A percentile compares a stretch with the other conserved stretches of the same genome.
phyloP scores from a whole-genome alignment of 2,797 vertebrate genomes.

The Myripristis murdjan region DNA sequence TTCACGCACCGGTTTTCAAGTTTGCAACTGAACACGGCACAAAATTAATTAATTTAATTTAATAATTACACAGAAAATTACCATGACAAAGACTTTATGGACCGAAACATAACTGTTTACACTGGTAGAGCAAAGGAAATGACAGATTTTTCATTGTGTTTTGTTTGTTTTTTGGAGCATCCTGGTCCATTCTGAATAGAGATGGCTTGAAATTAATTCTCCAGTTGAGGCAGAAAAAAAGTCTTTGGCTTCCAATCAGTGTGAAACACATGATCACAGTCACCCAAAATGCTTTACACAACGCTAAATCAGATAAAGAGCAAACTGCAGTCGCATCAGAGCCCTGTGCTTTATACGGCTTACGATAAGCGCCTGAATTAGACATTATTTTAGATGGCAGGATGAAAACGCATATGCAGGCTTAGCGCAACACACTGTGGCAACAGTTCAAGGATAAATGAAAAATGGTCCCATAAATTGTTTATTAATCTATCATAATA shows the following conservation, averaged over 20 bases:
- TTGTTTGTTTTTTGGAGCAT: neutral
- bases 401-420: constrained; percentile 38
- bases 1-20: constrained; percentile 17
- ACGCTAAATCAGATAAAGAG: constrained; percentile 11
- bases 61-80: constrained; percentile 12
- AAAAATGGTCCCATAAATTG: constrained; percentile 46
- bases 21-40: constrained; percentile 21
- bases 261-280: constrained; percentile 2
- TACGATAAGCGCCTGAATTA: constrained; percentile 26
- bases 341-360: constrained; percentile 30
- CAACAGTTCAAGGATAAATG: constrained; percentile 45
- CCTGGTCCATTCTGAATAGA: neutral
- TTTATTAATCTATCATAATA: constrained; percentile 56
- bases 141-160: neutral
- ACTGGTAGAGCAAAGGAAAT: constrained; percentile 21
- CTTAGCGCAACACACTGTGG: constrained; percentile 38
- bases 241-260: neutral
- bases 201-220: neutral
- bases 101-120: neutral
- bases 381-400: constrained; percentile 27
- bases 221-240: neutral
- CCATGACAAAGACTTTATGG: neutral
- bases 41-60: constrained; percentile 33
- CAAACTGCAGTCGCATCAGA: constrained; percentile 8
- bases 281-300: neutral